Conservation (phyloP, 53 echinoderm and acorn worm species). For the Stichopus horrens region DNA sequence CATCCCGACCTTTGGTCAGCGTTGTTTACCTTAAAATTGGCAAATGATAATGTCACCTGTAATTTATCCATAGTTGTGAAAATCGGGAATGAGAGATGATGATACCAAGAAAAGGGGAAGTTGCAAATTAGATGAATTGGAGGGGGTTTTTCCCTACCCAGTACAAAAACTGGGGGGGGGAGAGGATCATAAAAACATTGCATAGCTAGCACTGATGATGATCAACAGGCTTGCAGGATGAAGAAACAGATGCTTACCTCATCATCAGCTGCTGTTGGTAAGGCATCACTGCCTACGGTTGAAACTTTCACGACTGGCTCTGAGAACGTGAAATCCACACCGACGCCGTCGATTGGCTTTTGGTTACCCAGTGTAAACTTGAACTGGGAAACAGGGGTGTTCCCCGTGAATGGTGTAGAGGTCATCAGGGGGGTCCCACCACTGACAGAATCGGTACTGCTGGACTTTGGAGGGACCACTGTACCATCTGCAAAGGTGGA, state of each 20-base stretch:
- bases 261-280: conserved; percentile 43
- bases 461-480: background rate
- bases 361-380: conserved; percentile 68
- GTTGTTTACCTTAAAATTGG: no score
- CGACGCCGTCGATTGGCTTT: conserved; percentile 26
- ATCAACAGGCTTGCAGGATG: no score
- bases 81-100: no score
- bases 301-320: conserved; percentile 40
- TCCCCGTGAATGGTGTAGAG: conserved; percentile 8
- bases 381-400: conserved; percentile 32
- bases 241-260: conserved; percentile 19
- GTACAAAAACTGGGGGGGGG: no score
- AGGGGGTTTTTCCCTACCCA: no score
- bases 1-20: no score
- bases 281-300: conserved; percentile 37
- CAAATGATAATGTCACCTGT: no score
- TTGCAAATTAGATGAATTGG: no score
- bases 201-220: no score
- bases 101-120: no score
- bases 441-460: background rate
- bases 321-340: conserved; percentile 21
- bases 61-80: no score
- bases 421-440: background rate
- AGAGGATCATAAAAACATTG: no score
- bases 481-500: background rate